These are phyloP conservation scores for Neodiprion fabricii DNA, from an alignment of 1,140 invertebrate species.

Conservation along the genomic window DNA sequence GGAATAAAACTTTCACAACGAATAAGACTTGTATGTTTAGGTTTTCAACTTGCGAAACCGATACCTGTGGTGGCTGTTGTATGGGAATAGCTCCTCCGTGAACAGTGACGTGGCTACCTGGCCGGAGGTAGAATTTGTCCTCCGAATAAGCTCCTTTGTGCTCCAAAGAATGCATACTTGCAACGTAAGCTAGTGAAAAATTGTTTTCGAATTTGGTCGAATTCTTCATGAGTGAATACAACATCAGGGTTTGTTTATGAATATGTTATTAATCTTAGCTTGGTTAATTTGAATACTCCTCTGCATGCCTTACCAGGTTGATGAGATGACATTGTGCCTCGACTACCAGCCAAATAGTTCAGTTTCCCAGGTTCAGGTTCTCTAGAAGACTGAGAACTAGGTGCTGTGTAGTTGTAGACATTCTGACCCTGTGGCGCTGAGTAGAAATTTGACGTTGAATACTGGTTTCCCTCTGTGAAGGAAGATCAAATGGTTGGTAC, in stretches of 20 bases:
- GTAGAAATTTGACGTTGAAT: conserved; percentile 51
- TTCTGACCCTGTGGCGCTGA: conserved; percentile 46
- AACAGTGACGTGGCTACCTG: conserved; percentile 59
- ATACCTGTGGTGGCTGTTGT: conserved; percentile 62
- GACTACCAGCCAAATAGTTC: conserved; percentile 47
- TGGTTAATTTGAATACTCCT: conserved; percentile 10
- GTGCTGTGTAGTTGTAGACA: conserved; percentile 51
- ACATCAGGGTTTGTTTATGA: not conserved
- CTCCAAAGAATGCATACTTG: conserved; percentile 51
- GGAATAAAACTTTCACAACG: not conserved
- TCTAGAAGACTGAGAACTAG: conserved; percentile 47
- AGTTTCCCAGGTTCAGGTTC: conserved; percentile 52
- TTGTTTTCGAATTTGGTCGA: not conserved
- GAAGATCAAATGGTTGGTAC: conserved; percentile 16
- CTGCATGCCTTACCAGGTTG: conserved; percentile 38
- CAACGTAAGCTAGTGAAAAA: conserved; percentile 44
- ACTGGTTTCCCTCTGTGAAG: conserved; percentile 50
- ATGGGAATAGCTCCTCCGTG: conserved; percentile 63
- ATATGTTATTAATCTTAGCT: not conserved
- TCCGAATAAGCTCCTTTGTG: conserved; percentile 52
- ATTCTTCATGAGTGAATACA: too few species aligned
- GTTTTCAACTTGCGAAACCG: conserved; percentile 17
- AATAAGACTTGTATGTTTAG: conserved; percentile 9
- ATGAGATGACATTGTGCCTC: conserved; percentile 46
- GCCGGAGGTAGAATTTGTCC: conserved; percentile 57